phyloP scores from a whole-genome alignment of 1,140 invertebrate genomes.

The Bombus superbus region DNA sequence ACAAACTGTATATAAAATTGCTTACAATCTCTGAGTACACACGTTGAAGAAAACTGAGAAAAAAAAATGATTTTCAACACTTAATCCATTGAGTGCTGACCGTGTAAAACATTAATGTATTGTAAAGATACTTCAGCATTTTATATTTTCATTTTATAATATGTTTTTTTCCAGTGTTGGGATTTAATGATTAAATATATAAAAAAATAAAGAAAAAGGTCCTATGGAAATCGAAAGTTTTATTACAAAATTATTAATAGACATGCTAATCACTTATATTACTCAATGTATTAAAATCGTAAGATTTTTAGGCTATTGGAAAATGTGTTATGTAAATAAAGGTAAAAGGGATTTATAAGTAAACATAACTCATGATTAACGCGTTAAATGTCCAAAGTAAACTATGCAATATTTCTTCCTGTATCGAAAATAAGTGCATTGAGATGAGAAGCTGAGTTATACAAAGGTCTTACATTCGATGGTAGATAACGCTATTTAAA shows the following conservation, averaged over 20 bases:
- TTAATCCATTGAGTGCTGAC: slow-evolving; percentile 13
- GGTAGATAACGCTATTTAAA: neutral
- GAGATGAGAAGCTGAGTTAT: slow-evolving; percentile 26
- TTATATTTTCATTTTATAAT: neutral
- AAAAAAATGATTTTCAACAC: slow-evolving; percentile 6
- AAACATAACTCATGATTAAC: slow-evolving; percentile 10
- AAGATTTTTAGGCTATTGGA: neutral
- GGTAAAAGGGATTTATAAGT: neutral
- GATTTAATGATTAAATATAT: neutral
- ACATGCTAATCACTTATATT: neutral
- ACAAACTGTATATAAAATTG: slow-evolving; percentile 47
- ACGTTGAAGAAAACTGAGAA: neutral
- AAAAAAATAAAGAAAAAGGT: neutral
- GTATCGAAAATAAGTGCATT: neutral
- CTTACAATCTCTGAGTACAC: slow-evolving; percentile 35
- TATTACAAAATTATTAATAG: neutral
- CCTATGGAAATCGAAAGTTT: neutral
- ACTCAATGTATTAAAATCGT: slow-evolving; percentile 8
- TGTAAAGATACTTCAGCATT: neutral
- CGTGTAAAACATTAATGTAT: neutral
- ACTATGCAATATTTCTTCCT: neutral
- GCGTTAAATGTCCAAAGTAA: neutral
- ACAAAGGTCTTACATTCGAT: slow-evolving; percentile 12
- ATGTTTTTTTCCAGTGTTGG: too few relatives aligned
- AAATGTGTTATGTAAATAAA: neutral